Evolutionary conservation across 2,888 invertebrate genomes (phyloP), one percentile per base, ranked within the genome.

Genomic region (Amphipoea oculea): DNA sequence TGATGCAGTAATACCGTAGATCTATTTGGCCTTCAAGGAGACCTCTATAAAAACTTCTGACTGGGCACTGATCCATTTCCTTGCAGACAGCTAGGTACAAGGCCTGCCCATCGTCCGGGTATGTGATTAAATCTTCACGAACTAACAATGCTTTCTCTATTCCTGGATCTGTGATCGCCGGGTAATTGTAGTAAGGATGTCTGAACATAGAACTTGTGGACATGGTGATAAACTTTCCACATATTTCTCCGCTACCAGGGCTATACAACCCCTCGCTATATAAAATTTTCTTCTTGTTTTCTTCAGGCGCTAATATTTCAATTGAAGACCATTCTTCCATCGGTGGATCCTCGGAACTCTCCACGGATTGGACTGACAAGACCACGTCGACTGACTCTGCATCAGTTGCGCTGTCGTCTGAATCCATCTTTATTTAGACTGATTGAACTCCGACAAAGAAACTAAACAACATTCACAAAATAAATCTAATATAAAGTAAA

Each of bases 241-340:
- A 96, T 86, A 96, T 83, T 83, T 96, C 94, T 4, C 92, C 95
- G 74, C 93, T 94, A 0, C 94, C 95, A 6, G 94, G 93, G 14
- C 91, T 80, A 76, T 94, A 95, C 20, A 94, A 83, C 1, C 93
- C 94, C 69, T 92, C 73, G 23, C 89, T 84, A 62, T 88, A 89
- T n/a, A 92, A 83, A 14, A 84, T 14, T 51, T 88, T 91, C 84
- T 95, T 95, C 4, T 70, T 71, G 74, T 94, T 94, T 60, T 90
- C 89, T 69, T 92, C 91, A 4, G 90, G 86, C 3, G 77, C 4
- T n/a, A 89, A 84, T 14, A 94, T 72, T 17, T 91, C 79, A 2
- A 96, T 84, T 0, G 96, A 96, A 7, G 95, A 92, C 95, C 96
- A 96, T 77, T 96, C 93, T 4, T 93, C 93, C 89, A 92, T 94